Percentiles rank a stretch among this genome's conserved stretches.
phyloP scores from a whole-genome alignment of 2,888 invertebrate genomes.

The Piscicola geometra region DNA sequence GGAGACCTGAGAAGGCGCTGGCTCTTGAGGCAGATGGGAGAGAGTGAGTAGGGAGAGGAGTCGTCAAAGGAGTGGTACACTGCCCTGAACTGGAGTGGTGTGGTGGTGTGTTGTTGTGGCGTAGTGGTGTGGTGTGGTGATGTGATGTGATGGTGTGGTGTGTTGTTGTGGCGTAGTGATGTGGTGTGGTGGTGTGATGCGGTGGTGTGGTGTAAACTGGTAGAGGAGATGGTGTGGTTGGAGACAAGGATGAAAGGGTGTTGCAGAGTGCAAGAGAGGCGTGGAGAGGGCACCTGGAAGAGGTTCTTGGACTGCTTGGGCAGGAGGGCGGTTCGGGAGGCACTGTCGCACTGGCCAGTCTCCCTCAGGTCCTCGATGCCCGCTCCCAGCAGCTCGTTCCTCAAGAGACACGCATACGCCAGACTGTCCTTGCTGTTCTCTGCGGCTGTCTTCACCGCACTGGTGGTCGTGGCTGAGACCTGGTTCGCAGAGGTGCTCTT shows the following conservation, averaged over 20 bases:
- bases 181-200: no score
- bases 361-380: constrained; percentile 71
- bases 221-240: no score
- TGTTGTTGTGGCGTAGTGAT: no score
- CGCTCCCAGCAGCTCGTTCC: constrained; percentile 88
- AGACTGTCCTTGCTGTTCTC: constrained; percentile 68
- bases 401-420: constrained; percentile 85
- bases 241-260: no score
- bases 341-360: constrained; percentile 58
- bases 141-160: no score
- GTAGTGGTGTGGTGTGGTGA: no score
- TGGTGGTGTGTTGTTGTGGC: no score
- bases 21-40: constrained; percentile 89
- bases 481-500: not conserved
- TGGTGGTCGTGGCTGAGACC: no score
- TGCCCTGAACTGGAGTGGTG: constrained; percentile 55
- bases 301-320: constrained; percentile 64
- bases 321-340: constrained; percentile 64
- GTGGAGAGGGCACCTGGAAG: constrained; percentile 59
- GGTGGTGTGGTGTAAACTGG: no score
- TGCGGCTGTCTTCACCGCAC: constrained; percentile 17
- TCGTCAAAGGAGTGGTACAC: constrained; percentile 50
- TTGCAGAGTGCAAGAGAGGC: no score
- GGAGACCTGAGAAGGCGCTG: constrained; percentile 89
- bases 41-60: constrained; percentile 80